Evolutionary conservation across 2,888 invertebrate genomes (phyloP).

Genomic region (Aleiodes leptofemur): DNA sequence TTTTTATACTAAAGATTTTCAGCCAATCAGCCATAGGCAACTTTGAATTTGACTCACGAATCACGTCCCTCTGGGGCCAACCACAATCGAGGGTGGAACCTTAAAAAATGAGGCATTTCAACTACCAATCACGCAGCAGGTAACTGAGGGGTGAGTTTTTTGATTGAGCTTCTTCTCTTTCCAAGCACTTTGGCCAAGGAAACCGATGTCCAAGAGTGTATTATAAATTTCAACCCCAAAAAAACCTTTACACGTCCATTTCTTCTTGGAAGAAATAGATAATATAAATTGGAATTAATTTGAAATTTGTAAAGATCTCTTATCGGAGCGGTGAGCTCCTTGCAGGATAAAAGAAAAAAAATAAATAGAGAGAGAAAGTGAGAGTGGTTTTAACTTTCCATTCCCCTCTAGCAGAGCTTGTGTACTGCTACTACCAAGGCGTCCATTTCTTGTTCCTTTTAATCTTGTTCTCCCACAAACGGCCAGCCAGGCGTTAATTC

Average conservation of each 20-base stretch:
- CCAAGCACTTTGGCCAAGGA: neutral
- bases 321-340: neutral
- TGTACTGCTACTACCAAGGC: slow-evolving; percentile 50
- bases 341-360: neutral
- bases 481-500: slow-evolving; percentile 75
- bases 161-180: slow-evolving; percentile 32
- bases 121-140: slow-evolving; percentile 71
- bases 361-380: slow-evolving; percentile 30
- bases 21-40: slow-evolving; percentile 23
- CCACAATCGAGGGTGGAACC: slow-evolving; percentile 36
- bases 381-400: slow-evolving; percentile 54
- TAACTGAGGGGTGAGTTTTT: slow-evolving; percentile 50
- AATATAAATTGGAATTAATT: slow-evolving; percentile 15
- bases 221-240: slow-evolving; percentile 47
- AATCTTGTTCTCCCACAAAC: slow-evolving; percentile 74
- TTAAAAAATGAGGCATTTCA: slow-evolving; percentile 70
- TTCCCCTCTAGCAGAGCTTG: slow-evolving; percentile 23
- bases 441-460: slow-evolving; percentile 74
- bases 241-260: slow-evolving; percentile 47
- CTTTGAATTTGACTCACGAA: slow-evolving; percentile 41
- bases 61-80: slow-evolving; percentile 32
- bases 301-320: neutral
- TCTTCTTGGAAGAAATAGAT: slow-evolving; percentile 50
- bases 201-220: slow-evolving; percentile 36
- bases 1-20: neutral